phyloP scores from a whole-genome alignment of 2,888 invertebrate species.

The Chironomus tentans region DNA sequence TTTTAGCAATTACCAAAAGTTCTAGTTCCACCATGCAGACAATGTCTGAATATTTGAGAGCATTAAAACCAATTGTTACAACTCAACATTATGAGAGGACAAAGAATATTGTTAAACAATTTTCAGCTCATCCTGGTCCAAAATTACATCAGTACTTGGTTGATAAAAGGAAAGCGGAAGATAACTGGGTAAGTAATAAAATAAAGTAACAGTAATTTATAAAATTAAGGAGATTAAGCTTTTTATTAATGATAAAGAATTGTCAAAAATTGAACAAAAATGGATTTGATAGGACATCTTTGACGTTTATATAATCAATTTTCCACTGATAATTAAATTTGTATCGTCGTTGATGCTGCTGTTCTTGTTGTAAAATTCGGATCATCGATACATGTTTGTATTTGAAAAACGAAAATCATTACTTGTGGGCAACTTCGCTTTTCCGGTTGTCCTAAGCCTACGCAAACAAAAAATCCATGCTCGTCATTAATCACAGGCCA shows the following conservation, averaged over 20 bases:
- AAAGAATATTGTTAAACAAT: constrained; percentile 62
- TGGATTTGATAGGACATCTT: no score
- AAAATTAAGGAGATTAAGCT: not conserved
- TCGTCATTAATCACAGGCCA: not conserved
- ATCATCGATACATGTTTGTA: not conserved
- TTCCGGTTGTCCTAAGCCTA: not conserved
- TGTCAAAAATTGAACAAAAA: not conserved
- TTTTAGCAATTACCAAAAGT: constrained; percentile 70
- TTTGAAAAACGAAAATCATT: not conserved
- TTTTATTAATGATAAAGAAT: no score
- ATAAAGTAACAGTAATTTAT: not conserved
- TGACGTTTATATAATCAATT: no score
- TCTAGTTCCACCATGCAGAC: constrained; percentile 82
- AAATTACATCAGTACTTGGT: constrained; percentile 70
- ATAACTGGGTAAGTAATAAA: constrained; percentile 76
- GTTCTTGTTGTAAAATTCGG: not conserved
- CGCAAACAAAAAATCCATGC: not conserved
- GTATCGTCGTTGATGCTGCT: not conserved
- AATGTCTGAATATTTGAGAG: constrained; percentile 80
- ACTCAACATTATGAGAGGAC: constrained; percentile 64
- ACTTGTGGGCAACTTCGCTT: not conserved
- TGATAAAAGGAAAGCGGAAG: constrained; percentile 65
- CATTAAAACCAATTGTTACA: constrained; percentile 67
- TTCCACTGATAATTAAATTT: no score
- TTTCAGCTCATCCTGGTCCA: constrained; percentile 63